Evolutionary conservation across 2,113 vertebrate species (phyloP), one percentile per base, ranked within the genome.

Genomic region (Cololabis saira): DNA sequence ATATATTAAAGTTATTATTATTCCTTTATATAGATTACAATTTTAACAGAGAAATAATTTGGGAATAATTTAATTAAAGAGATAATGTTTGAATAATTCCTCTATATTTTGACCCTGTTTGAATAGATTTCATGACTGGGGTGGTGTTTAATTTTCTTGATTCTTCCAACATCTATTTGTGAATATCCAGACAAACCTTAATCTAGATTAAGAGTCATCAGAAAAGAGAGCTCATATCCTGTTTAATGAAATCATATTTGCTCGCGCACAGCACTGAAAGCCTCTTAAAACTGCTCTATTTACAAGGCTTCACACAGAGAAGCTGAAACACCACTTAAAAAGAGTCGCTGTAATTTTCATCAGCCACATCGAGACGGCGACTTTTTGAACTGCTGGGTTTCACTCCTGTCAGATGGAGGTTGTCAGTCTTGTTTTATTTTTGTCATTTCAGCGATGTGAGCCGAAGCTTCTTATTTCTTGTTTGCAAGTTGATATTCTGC

Each of bases 11-110:
- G 67, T 82, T 87, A 87, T 91, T 87, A 89, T 90, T 90, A 87
- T 90, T 88, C 82, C 84, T 91, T 91, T 91, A 83, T 80, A 83
- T 75, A 76, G 77, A 89, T 88, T 82, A 85, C 80, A 80, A 78
- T 83, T 91, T 90, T 43, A 79, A 88, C 84, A 82, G 43, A 81
- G 85, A 67, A 85, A 84, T 86, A 84, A 90, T 86, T 84, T 74
- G 84, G 74, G 78, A 87, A 90, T 92, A 87, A 93, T 93, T 92
- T 89, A 90, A 92, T 93, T 93, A 92, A 91, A 90, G 63, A 83
- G 82, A 89, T 92, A 81, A 92, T 55, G 65, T 65, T 76, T 82
- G 78, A 78, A 84, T 83, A 74, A 72, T 81, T 77, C 69, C 19
- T 85, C 70, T 67, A 18, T 76, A 58, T 84, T 84, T 72, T 84